Conservation (phyloP, 2,113 vertebrate species). For the Syrmaticus mikado region DNA sequence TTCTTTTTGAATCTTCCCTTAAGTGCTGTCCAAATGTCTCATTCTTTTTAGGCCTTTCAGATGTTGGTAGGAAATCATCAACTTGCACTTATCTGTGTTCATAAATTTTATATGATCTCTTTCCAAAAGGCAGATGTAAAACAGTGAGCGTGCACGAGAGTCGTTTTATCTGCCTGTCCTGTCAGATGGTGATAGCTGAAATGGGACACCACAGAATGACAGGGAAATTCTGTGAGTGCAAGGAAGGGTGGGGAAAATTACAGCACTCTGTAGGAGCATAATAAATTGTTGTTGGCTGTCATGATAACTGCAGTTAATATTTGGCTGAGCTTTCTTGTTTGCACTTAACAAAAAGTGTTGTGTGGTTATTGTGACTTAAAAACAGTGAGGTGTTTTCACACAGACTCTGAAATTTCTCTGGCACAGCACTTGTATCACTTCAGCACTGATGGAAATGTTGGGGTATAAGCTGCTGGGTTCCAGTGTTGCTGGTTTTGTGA, state of each 20-base stretch:
- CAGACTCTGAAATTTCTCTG: background rate
- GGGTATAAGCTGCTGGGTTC: background rate
- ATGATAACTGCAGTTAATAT: background rate
- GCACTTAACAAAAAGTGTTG: background rate
- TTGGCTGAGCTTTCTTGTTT: background rate
- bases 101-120: background rate
- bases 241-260: accelerated
- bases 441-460: background rate
- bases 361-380: background rate
- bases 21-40: background rate
- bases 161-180: background rate
- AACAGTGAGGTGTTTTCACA: background rate
- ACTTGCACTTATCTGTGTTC: background rate
- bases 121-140: background rate
- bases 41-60: background rate
- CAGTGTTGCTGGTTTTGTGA: too few relatives aligned
- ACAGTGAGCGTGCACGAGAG: accelerated
- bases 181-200: background rate
- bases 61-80: background rate
- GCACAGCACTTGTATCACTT: background rate
- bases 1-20: background rate
- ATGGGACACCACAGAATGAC: background rate
- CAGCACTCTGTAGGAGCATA: background rate
- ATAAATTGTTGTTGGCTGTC: background rate
- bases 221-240: background rate